Evolutionary conservation across 2,888 invertebrate genomes (phyloP).

Genomic region (Blera fallax): DNA sequence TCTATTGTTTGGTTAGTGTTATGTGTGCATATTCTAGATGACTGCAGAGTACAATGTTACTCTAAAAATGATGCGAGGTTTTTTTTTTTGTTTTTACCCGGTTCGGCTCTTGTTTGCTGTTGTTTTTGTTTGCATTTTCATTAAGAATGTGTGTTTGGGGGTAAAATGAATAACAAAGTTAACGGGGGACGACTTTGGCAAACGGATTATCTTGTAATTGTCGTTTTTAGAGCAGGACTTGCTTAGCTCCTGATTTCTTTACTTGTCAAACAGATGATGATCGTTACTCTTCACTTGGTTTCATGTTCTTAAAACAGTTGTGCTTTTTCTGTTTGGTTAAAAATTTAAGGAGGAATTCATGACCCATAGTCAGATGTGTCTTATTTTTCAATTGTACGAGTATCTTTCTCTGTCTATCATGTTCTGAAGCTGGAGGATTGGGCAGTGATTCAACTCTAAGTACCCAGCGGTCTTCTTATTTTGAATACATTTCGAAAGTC

Average conservation of each 20-base stretch:
- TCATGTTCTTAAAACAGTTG: too few species aligned
- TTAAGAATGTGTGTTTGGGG: background rate
- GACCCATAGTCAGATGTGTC: too few species aligned
- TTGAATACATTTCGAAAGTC: too few species aligned
- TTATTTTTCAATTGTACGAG: too few species aligned
- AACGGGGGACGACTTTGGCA: background rate
- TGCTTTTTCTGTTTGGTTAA: too few species aligned
- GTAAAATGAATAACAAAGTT: conserved; percentile 14
- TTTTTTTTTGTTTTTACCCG: background rate
- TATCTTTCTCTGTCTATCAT: too few species aligned
- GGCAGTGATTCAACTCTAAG: too few species aligned
- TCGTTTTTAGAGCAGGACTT: background rate
- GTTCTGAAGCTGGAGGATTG: too few species aligned
- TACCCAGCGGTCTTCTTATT: too few species aligned
- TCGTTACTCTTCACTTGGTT: too few species aligned
- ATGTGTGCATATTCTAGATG: conserved; percentile 52
- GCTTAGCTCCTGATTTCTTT: background rate
- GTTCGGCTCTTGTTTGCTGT: conserved; percentile 19
- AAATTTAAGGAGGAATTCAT: too few species aligned
- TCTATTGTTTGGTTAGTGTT: conserved; percentile 48
- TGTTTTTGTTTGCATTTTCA: background rate
- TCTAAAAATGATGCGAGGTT: conserved; percentile 1
- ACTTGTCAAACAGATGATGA: too few species aligned
- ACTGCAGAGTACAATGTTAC: background rate
- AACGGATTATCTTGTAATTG: background rate